Evolutionary conservation across 2,113 vertebrate genomes (phyloP).

Genomic region (Lampris megalopsis): DNA sequence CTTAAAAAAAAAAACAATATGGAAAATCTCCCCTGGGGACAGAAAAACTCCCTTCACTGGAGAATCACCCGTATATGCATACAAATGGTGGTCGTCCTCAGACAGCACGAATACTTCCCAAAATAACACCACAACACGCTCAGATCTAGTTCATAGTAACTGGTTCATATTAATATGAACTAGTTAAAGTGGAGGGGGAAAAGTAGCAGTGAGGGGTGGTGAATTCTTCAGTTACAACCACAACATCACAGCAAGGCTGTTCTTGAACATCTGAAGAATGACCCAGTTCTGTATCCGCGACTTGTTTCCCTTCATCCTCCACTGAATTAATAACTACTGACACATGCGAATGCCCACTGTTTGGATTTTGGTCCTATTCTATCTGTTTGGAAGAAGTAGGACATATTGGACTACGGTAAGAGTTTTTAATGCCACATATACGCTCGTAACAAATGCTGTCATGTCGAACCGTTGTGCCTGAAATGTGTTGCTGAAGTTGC

Average conservation of each 20-base stretch:
- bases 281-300: slow-evolving; percentile 65
- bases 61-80: no score
- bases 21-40: no score
- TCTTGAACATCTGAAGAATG: slow-evolving; percentile 73
- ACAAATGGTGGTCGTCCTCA: no score
- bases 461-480: background rate
- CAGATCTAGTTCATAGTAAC: slow-evolving; percentile 26
- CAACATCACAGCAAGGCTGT: slow-evolving; percentile 55
- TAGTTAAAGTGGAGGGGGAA: slow-evolving; percentile 63
- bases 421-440: background rate
- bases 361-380: slow-evolving; percentile 42
- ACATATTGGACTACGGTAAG: slow-evolving; percentile 8
- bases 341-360: slow-evolving; percentile 53
- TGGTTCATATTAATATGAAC: slow-evolving; percentile 70
- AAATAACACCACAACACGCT: slow-evolving; percentile 5
- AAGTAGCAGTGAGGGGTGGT: slow-evolving; percentile 57
- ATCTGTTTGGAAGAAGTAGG: slow-evolving; percentile 40
- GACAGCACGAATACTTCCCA: background rate
- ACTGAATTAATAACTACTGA: slow-evolving; percentile 67
- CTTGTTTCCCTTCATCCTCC: slow-evolving; percentile 55
- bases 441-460: background rate
- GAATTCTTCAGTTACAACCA: slow-evolving; percentile 65
- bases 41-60: no score
- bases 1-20: no score
- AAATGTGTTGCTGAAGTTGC: background rate